Evolutionary conservation across 2,888 invertebrate genomes (phyloP), one percentile per base, ranked within the genome.

Genomic region (Acleris emargana): DNA sequence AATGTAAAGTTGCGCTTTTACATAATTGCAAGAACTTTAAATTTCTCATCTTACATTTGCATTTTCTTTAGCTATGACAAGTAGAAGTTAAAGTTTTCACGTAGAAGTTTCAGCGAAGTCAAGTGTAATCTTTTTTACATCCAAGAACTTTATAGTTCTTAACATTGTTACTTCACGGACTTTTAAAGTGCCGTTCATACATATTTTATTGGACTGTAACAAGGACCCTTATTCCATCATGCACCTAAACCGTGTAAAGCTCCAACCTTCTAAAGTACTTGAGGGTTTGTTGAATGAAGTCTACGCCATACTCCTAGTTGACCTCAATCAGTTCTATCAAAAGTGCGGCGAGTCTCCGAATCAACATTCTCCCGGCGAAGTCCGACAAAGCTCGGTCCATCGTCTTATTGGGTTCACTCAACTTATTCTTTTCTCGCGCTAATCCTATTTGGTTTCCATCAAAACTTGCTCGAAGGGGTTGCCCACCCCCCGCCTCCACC

Each of bases 391-490:
- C 80, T 72, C 71, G 76, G 78, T 73, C 79, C 77, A 74, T 72
- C 70, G 76, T 76, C 74, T 81, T 77, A 79, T 80, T 79, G 81
- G 81, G 80, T 78, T 82, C 80, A 80, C 81, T 83, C 80, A 82
- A 84, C 84, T 87, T 84, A 84, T 89, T 89, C 87, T 88, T 89
- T 90, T 80, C 84, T 78, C 80, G 81, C 79, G 82, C 84, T 90
- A 91, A 91, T 91, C 89, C 86, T 89, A 84, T 91, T 91, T 89
- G 87, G 84, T 86, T 91, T 90, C 88, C 89, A 91, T 90, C 90
- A 89, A 86, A 91, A 90, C 88, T 90, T 89, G 82, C 73, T 81
- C 80, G 81, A 88, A 87, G 87, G 83, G 86, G 86, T 87, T 82
- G 81, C 76, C 32, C 32, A 70, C 69, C 73, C 53, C 64, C 72